Conservation (phyloP, 2,113 vertebrate genomes). For the Hippopotamus amphibius region DNA sequence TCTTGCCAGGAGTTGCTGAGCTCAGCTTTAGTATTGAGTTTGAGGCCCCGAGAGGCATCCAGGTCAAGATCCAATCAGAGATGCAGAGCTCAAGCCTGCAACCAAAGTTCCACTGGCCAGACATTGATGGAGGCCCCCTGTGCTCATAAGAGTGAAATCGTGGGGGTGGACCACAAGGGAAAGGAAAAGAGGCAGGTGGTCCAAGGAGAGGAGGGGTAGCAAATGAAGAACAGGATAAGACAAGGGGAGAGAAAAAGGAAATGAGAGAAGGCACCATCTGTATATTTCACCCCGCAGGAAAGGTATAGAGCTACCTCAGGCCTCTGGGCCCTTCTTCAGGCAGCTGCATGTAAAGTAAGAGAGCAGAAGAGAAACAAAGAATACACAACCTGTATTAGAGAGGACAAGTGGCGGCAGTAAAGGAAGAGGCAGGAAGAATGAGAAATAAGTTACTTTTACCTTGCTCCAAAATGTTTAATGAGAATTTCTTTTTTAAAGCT, state of each 20-base stretch:
- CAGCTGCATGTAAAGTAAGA: not conserved
- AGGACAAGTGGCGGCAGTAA: not conserved
- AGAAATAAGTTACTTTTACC: slow-evolving; percentile 11
- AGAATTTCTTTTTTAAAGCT: not conserved
- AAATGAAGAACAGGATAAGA: not conserved
- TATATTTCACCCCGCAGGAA: not conserved
- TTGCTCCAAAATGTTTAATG: not conserved
- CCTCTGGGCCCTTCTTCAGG: not conserved
- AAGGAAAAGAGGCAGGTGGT: not conserved
- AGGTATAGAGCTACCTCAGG: not conserved
- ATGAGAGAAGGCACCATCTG: not conserved
- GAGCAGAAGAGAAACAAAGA: not conserved
- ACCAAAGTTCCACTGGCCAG: not conserved
- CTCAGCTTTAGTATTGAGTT: not conserved
- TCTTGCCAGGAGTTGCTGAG: not conserved
- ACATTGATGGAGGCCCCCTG: not conserved
- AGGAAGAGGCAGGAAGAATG: not conserved
- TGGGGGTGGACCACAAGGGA: no score
- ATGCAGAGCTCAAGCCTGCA: not conserved
- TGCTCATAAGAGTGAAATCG: not conserved
- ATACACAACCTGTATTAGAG: not conserved
- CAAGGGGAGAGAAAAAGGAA: not conserved
- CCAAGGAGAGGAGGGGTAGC: not conserved
- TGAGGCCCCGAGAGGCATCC: not conserved
- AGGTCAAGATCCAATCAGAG: not conserved